Base-by-base conservation (phyloP, 2,797 vertebrate species). In the Chaetophractus vellerosus region DNA sequence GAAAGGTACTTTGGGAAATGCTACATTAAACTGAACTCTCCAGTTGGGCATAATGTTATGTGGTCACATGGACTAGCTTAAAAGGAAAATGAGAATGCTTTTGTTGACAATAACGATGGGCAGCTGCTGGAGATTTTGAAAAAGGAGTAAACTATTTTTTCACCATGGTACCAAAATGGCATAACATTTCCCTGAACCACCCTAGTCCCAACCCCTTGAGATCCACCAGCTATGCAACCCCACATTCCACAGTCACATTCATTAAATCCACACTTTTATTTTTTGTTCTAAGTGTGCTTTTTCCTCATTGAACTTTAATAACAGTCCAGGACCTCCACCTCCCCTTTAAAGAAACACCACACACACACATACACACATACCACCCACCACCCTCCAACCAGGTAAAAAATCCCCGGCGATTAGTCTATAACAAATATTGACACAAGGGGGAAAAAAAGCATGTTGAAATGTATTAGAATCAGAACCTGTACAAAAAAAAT, bases 391-490 rank as follows among this genome's bases (percentile, higher is more conserved):
- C 64, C 89, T 86, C 96, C 61, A 93, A 97, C 41, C 69, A 96
- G 97, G 97, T 91, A 90, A 95, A 96, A 95, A 95, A 96, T 93
- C 93, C 96, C 97, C 96, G 92, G 95, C 97, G 96, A 76, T 97
- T 87, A 91, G 81, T 96, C 94, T 94, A 52, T 97, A 98, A 98
- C 98, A 98, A 98, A 98, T 92, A 97, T 93, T 95, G 97, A 97
- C 97, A 97, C 97, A 0, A 84, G 64, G 93, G 96, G 90, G 88
- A 12, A 83, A 93, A 96, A 97, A 96, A 55, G 55, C 97, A 98
- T 96, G 97, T 95, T 98, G 97, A 98, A 98, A 98, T 98, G 98
- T 98, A 98, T 98, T 85, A 98, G 98, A 98, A 97, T 98, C 98
- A 98, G 97, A 98, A 98, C 97, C 98, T 91, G 96, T 98, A 98